phyloP scores from a whole-genome alignment of 2,888 invertebrate species.

The Bombylius discolor region DNA sequence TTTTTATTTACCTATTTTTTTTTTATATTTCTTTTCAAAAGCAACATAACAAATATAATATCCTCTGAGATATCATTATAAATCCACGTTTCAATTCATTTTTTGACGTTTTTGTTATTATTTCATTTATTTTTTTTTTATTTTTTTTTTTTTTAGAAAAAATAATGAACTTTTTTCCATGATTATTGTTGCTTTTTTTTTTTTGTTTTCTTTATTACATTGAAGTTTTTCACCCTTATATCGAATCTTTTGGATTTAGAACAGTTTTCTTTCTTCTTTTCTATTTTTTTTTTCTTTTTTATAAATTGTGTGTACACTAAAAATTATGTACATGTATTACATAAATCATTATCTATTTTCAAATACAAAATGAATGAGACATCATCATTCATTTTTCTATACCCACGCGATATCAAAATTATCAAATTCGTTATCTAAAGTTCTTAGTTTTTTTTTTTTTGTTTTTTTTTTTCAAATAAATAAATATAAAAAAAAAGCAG shows the following conservation, averaged over 20 bases:
- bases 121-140: neutral
- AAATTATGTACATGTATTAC: neutral
- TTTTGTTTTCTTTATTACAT: too few species aligned
- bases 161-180: neutral
- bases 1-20: slow-evolving; percentile 1
- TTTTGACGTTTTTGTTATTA: slow-evolving; percentile 1
- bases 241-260: too few species aligned
- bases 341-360: neutral
- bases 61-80: neutral
- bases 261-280: neutral
- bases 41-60: neutral
- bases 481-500: too few species aligned
- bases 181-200: neutral
- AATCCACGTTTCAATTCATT: slow-evolving; percentile 5
- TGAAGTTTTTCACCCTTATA: too few species aligned
- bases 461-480: too few species aligned
- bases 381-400: slow-evolving; percentile 4
- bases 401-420: neutral
- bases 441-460: too few species aligned
- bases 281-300: neutral
- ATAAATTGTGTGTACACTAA: neutral
- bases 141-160: too few species aligned
- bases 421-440: too few species aligned
- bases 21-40: neutral
- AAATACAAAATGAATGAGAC: neutral